Evolutionary conservation across 2,113 vertebrate species (phyloP), one percentile per base, ranked within the genome.

Genomic region (Scortum barcoo): DNA sequence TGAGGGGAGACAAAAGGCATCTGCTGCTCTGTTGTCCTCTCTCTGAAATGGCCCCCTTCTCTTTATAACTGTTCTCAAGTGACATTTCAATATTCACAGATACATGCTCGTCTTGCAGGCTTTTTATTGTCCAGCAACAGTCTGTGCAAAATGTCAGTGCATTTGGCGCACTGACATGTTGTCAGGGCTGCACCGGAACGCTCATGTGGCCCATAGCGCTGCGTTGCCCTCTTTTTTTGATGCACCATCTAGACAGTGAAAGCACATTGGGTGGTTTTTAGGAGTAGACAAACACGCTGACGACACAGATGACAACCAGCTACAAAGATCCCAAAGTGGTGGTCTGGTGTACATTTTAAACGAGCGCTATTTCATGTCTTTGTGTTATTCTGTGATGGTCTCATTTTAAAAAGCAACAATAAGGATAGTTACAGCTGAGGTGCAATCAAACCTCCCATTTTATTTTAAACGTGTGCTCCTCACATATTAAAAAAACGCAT

Each of bases 1-100:
- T 85, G 93, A 92, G 92, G 87, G 89, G 89, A 93, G 89, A 85
- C 68, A 71, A 93, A 93, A 93, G 89, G 91, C 92, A 87, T 88
- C 79, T 88, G 83, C 76, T 81, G 63, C 76, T 73, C 44, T 22
- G 36, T 63, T 80, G 5, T 69, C 67, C 71, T 72, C 77, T 76
- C 67, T 62, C 24, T 72, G n/a, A 79, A 84, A 78, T 28, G 66
- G 81, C 46, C 56, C 44, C 33, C 77, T 81, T 67, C 76, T 75
- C 73, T 69, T 78, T 83, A 91, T 84, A 86, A 69, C 69, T 20
- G 70, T 72, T 73, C 63, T 85, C 50, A 70, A 62, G 69, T 90
- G 92, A 91, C 87, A 92, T 92, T 94, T 93, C 90, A 89, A 77
- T 85, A 81, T 87, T 81, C 85, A 72, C 74, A 74, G 82, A 80